Base-by-base conservation (phyloP, 2,113 vertebrate genomes). In the Strix uralensis region DNA sequence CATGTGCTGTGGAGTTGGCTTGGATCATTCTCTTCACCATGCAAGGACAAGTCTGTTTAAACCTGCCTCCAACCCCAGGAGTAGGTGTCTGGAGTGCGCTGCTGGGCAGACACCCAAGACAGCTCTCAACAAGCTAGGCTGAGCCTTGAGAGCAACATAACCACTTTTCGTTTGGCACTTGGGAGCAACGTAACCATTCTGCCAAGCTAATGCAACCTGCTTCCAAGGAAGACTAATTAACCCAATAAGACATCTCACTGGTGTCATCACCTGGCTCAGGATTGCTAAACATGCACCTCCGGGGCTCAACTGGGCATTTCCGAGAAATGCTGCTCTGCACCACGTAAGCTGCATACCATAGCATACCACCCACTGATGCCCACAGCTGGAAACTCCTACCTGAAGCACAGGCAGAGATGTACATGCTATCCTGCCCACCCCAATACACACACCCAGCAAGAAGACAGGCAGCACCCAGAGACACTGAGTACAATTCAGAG, bases 301-400 rank as follows among this genome's bases (percentile, higher is more conserved):
- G 0, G 36, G 74, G n/a, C 36, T 69, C 86, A 72, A 34, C 54
- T 34, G 78, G 74, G 90, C 67, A 66, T 30, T 96, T 90, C 81
- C 0, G 0, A 95, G 89, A 86, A 83, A 54, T 7, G 42, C 65
- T 77, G 82, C 62, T 70, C 29, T 38, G 51, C 25, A 30, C 11
- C 11, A 74, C 0, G 0, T 26, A 38, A 52, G 21, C 80, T 27
- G 58, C 0, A 0, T 27, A n/a, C 22, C 1, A 0, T 11, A 46
- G 38, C 38, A 13, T 15, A 47, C 26, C 32, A 36, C 40, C 65
- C 30, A 55, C 81, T 67, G 47, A 72, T 52, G 72, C n/a, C 54
- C 62, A 36, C n/a, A 25, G 70, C 65, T 23, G 13, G 38, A 61
- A 71, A 26, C 30, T 38, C 42, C 75, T 16, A 16, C 36, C n/a